Evolutionary conservation across 1,140 invertebrate genomes (phyloP).

Genomic region (Platyscapa corneri): DNA sequence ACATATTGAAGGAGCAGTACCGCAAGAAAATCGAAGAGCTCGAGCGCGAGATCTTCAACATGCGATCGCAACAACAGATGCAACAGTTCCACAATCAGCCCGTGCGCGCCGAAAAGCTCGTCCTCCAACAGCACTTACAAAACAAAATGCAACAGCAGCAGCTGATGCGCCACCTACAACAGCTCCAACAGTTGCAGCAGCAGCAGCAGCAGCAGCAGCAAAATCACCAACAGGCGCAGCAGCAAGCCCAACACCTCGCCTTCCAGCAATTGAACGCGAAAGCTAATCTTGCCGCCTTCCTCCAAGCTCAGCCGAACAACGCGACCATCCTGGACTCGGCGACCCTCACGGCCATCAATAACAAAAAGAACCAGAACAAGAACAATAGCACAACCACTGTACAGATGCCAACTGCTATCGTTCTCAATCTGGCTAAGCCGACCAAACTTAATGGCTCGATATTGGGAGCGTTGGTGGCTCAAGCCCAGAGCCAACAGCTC

Average conservation of each 20-base stretch:
- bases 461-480: slow-evolving; percentile 69
- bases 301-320: slow-evolving; percentile 74
- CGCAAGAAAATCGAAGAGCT: slow-evolving; percentile 91
- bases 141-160: slow-evolving; percentile 62
- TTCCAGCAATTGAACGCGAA: slow-evolving; percentile 74
- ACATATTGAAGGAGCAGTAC: slow-evolving; percentile 85
- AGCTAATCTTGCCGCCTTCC: slow-evolving; percentile 75
- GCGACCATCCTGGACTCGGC: slow-evolving; percentile 68
- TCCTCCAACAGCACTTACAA: slow-evolving; percentile 69
- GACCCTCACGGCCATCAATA: slow-evolving; percentile 71
- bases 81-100: slow-evolving; percentile 76
- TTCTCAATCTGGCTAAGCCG: slow-evolving; percentile 70
- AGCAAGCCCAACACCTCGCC: slow-evolving; percentile 69
- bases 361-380: slow-evolving; percentile 70
- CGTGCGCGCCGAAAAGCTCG: slow-evolving; percentile 33
- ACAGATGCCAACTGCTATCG: slow-evolving; percentile 70
- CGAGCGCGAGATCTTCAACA: slow-evolving; percentile 87
- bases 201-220: slow-evolving; percentile 63
- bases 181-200: slow-evolving; percentile 62
- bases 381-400: slow-evolving; percentile 57
- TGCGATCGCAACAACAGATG: slow-evolving; percentile 77
- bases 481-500: slow-evolving; percentile 69
- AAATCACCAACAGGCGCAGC: slow-evolving; percentile 67
- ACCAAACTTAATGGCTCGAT: slow-evolving; percentile 71
- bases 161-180: slow-evolving; percentile 51